phyloP scores from a whole-genome alignment of 2,888 invertebrate species.

The Malthinus flaveolus region DNA sequence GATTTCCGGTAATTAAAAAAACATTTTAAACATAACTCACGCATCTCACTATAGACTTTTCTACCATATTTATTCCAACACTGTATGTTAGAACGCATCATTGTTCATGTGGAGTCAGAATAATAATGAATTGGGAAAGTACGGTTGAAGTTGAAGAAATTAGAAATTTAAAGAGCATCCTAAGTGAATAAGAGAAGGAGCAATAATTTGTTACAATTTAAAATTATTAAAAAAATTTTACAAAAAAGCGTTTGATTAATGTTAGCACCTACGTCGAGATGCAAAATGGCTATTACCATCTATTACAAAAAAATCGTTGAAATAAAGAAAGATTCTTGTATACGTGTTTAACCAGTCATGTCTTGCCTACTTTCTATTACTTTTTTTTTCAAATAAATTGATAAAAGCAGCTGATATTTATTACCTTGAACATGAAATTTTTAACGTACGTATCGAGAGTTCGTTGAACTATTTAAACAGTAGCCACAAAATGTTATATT shows the following conservation, averaged over 20 bases:
- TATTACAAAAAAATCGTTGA: slow-evolving; percentile 6
- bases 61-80: no score
- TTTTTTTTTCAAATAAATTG: slow-evolving; percentile 11
- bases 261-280: slow-evolving; percentile 11
- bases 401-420: slow-evolving; percentile 30
- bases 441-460: slow-evolving; percentile 10
- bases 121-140: no score
- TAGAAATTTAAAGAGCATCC: no score
- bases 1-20: no score
- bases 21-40: no score
- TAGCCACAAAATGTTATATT: slow-evolving; percentile 18
- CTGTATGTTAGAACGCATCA: no score
- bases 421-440: slow-evolving; percentile 32
- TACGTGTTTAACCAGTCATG: slow-evolving; percentile 3
- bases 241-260: not conserved
- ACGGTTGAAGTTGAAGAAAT: no score
- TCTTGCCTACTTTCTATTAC: slow-evolving; percentile 22
- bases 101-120: no score
- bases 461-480: slow-evolving; percentile 15
- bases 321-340: slow-evolving; percentile 10
- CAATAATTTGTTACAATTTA: no score
- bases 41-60: no score
- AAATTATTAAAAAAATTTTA: no score
- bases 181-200: no score
- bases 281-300: slow-evolving; percentile 12